Base-by-base conservation (phyloP, 2,888 invertebrate species). In the Molorchus minor region DNA sequence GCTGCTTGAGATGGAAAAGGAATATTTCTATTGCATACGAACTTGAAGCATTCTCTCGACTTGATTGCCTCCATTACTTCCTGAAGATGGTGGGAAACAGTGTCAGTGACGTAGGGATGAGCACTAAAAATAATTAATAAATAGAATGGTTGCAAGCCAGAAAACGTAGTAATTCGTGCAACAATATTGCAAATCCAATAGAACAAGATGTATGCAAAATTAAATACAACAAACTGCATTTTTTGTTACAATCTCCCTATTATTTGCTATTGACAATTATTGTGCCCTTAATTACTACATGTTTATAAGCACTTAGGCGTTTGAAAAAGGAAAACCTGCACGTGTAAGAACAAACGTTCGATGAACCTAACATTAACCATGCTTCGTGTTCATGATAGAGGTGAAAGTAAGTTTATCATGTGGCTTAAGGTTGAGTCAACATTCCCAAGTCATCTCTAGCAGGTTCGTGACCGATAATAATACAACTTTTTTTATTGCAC, bases 51-150 rank as follows among this genome's bases (percentile, higher is more conserved):
- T 79, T 89, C 87, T 80, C 87, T 85, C 75, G 83, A 84, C 67
- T 87, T 84, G 68, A 90, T 87, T 59, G 90, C 90, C 8, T 86
- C 84, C 88, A 90, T 90, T 49, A 91, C 90, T 79, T 90, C 89
- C 44, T 87, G 85, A 58, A 91, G 85, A 76, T 91, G 90, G 70
- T 84, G 83, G 8, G 88, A 86, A 64, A 90, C 88, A 25, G 84
- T 82, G 5, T 82, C 79, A 15, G 82, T 84, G 70, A 85, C 83
- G 72, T 78, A 85, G 73, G 82, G 86, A 81, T 84, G 87, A 62
- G 89, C 85, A 79, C 90, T 90, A 84, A 41, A 84, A 84, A 56
- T 55, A 67, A 56, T 62, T 25, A 43, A 70, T 16, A 19, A 16
- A n/a, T n/a, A n/a, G n/a, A n/a, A n/a, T n/a, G n/a, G n/a, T n/a